A percentile compares a stretch with the other conserved stretches of the same genome.
Conservation (phyloP, 2,888 invertebrate species). For the Eilema caniola region DNA sequence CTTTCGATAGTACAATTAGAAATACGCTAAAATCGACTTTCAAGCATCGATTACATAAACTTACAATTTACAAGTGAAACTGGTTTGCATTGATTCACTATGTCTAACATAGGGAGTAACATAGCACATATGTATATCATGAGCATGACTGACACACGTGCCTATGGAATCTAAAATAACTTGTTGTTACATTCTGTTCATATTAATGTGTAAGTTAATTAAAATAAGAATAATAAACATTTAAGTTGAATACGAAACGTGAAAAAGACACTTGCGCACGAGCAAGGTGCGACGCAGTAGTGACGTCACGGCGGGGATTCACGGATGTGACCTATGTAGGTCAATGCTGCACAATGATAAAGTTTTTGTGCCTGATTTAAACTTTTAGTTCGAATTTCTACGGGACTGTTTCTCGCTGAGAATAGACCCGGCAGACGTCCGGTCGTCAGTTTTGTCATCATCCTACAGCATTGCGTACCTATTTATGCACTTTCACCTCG, state of each 20-base stretch:
- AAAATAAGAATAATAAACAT: neutral
- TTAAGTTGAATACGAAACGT: constrained; percentile 5
- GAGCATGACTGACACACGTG: neutral
- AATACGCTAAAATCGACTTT: neutral
- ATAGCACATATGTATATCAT: too few relatives aligned
- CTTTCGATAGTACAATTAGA: neutral
- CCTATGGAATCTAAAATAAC: neutral
- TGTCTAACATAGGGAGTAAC: neutral
- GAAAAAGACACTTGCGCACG: neutral
- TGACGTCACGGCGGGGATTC: neutral
- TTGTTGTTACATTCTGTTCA: neutral
- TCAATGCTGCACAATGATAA: neutral
- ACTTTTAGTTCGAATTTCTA: too few relatives aligned
- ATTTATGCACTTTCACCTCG: too few relatives aligned
- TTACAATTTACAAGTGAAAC: neutral
- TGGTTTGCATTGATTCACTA: neutral
- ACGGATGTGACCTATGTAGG: neutral
- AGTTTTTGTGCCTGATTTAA: too few relatives aligned
- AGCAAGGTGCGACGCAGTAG: neutral
- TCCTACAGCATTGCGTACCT: too few relatives aligned
- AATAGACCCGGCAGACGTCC: too few relatives aligned
- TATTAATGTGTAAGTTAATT: neutral
- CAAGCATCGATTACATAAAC: neutral
- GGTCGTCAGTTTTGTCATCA: too few relatives aligned
- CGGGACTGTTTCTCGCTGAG: too few relatives aligned